Evolutionary conservation across 2,888 invertebrate genomes (phyloP).

Genomic region (Poecilobothrus nobilitatus): DNA sequence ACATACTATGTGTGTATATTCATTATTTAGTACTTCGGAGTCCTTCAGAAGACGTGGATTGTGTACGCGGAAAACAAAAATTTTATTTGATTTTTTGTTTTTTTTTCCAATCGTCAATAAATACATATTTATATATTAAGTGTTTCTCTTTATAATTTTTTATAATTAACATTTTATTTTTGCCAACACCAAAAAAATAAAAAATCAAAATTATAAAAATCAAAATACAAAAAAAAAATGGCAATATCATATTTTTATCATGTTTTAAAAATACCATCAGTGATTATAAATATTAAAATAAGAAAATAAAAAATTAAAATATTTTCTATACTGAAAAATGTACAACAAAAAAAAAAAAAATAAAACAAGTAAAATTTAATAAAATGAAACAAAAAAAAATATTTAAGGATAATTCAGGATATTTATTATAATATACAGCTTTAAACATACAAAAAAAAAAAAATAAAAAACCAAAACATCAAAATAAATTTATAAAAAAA

Average conservation of each 20-base stretch:
- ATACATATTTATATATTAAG: too few relatives aligned
- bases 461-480: neutral
- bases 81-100: too few relatives aligned
- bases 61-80: neutral
- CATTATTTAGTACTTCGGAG: neutral
- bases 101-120: too few relatives aligned
- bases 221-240: neutral
- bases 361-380: neutral
- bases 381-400: neutral
- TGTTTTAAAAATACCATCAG: neutral
- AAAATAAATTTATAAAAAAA: neutral
- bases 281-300: neutral
- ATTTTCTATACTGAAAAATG: neutral
- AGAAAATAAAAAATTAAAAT: neutral
- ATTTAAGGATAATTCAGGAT: neutral
- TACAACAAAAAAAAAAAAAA: neutral
- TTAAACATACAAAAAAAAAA: too few relatives aligned
- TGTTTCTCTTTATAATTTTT: too few relatives aligned
- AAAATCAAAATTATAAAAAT: too few relatives aligned
- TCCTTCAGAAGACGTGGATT: neutral
- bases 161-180: too few relatives aligned
- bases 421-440: neutral
- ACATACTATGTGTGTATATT: neutral
- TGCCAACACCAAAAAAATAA: too few relatives aligned
- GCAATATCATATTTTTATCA: neutral